These are phyloP conservation scores for Dendrocopos noguchii DNA, from an alignment of 2,113 vertebrate genomes.

Conservation along the genomic window DNA sequence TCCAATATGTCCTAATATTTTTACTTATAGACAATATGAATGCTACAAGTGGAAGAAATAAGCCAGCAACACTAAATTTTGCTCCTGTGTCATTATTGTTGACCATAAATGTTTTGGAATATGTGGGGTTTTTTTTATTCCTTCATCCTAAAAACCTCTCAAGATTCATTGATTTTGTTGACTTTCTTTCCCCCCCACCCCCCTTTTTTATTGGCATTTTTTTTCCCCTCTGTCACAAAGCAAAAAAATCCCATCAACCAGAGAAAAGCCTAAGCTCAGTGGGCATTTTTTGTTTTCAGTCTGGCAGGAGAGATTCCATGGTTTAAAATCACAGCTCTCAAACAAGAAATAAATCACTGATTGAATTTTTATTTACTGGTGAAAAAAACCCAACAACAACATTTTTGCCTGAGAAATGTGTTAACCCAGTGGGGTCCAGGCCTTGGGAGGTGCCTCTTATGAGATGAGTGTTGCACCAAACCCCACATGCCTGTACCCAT, in stretches of 20 bases:
- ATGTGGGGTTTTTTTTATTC: background rate
- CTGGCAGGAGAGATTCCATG: background rate
- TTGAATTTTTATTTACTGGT: background rate
- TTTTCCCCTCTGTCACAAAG: background rate
- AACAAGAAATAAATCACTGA: background rate
- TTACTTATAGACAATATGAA: background rate
- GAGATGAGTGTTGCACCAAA: background rate
- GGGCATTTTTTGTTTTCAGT: background rate
- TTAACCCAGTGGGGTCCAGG: background rate
- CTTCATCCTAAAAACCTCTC: background rate
- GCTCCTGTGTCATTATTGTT: background rate
- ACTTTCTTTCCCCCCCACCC: background rate
- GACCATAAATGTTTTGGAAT: background rate
- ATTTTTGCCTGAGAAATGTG: background rate
- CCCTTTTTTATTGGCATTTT: accelerated
- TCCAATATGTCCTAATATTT: background rate
- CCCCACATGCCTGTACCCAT: background rate
- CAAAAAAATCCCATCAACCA: background rate
- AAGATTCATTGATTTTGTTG: background rate
- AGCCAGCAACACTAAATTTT: background rate
- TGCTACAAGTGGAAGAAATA: background rate
- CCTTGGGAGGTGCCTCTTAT: background rate
- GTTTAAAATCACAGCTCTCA: background rate
- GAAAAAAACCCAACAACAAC: accelerated
- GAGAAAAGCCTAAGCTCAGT: background rate